Evolutionary conservation across 2,113 vertebrate genomes (phyloP).

Genomic region (Nasalis larvatus): DNA sequence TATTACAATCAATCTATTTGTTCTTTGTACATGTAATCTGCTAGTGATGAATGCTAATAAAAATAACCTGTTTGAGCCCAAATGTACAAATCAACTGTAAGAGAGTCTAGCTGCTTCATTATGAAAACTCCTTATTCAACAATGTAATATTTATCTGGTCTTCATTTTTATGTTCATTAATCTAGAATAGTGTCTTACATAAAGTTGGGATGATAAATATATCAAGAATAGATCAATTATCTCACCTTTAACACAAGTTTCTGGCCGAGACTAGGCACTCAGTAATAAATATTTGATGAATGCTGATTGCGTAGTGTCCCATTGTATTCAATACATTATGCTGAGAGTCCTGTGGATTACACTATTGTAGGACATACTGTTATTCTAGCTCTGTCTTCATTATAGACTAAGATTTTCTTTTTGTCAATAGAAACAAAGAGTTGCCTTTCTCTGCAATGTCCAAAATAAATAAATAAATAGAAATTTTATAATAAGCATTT

Average conservation of each 20-base stretch:
- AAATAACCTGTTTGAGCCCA: neutral
- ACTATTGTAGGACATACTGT: neutral
- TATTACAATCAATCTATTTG: constrained; percentile 86
- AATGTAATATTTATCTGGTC: neutral
- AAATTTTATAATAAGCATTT: neutral
- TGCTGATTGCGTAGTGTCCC: neutral
- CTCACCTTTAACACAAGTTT: neutral
- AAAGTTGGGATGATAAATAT: neutral
- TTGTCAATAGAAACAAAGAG: neutral
- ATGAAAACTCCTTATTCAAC: neutral
- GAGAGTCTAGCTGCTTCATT: neutral
- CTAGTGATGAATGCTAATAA: constrained; percentile 62
- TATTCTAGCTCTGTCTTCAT: neutral
- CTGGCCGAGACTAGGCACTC: neutral
- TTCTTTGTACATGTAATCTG: constrained; percentile 81
- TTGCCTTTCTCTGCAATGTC: neutral
- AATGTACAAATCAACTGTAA: neutral
- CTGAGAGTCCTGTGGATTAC: neutral
- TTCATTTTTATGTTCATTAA: neutral
- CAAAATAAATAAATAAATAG: neutral
- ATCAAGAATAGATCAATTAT: neutral
- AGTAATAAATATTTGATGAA: constrained; percentile 3
- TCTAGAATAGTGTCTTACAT: neutral
- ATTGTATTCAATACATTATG: neutral
- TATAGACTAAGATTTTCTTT: neutral